phyloP scores from a whole-genome alignment of 2,113 vertebrate species.

The Cygnus atratus region DNA sequence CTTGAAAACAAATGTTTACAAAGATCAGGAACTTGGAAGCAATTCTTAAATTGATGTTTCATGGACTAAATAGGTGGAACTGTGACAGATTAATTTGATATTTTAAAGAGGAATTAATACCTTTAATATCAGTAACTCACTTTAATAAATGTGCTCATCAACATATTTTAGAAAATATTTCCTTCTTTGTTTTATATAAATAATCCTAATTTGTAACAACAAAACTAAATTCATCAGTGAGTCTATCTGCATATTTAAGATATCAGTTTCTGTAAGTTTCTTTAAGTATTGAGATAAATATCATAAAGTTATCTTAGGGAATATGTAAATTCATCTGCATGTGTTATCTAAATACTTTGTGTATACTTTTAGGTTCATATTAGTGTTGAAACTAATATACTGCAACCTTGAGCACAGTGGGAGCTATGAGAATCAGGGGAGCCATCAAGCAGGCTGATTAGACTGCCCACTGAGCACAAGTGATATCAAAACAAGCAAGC shows the following conservation, averaged over 20 bases:
- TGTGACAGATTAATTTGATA: background rate
- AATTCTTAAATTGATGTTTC: conserved; percentile 63
- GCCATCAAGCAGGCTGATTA: conserved; percentile 42
- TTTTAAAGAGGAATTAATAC: background rate
- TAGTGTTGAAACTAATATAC: conserved; percentile 57
- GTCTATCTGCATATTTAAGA: background rate
- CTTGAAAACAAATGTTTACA: conserved; percentile 57
- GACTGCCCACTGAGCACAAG: conserved; percentile 37
- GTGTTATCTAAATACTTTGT: conserved; percentile 40
- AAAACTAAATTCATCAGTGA: background rate
- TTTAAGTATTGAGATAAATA: conserved; percentile 8
- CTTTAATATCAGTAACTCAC: background rate
- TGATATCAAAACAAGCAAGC: conserved; percentile 40
- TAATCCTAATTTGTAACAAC: background rate
- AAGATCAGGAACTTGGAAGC: conserved; percentile 39
- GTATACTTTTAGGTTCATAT: conserved; percentile 42
- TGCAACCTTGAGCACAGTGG: conserved; percentile 65
- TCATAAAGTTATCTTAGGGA: background rate
- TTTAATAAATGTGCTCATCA: background rate
- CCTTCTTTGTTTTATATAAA: background rate
- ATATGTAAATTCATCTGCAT: conserved; percentile 4
- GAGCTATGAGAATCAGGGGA: conserved; percentile 40
- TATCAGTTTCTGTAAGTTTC: background rate
- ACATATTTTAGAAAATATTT: background rate
- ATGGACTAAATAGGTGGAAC: conserved; percentile 8